Percentiles rank a stretch among this genome's conserved stretches.
Conservation (phyloP, 1,140 invertebrate genomes). For the Cotesia vestalis region DNA sequence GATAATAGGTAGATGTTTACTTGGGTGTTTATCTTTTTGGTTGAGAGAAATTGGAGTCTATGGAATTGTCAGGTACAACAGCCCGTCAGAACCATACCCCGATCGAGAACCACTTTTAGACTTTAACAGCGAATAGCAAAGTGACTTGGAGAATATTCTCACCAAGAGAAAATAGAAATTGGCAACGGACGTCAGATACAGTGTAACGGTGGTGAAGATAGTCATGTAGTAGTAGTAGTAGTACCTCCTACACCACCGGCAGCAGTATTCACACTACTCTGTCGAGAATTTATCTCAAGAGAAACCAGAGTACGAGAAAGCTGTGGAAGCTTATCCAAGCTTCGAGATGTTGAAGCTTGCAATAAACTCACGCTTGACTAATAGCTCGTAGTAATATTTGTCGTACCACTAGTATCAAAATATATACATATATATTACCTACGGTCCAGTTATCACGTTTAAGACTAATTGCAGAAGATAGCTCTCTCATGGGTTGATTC, state of each 20-base stretch:
- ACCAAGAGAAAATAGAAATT: constrained; percentile 37
- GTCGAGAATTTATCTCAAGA: constrained; percentile 33
- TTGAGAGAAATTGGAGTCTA: constrained; percentile 9
- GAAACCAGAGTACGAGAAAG: constrained; percentile 10
- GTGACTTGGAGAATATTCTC: constrained; percentile 31
- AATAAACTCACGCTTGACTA: constrained; percentile 32
- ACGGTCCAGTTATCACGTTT: constrained; percentile 34
- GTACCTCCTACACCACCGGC: neutral
- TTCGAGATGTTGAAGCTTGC: constrained; percentile 21
- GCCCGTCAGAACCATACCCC: constrained; percentile 6
- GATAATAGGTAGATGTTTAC: neutral
- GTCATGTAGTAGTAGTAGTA: neutral
- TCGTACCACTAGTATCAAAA: constrained; percentile 19
- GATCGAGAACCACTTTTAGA: constrained; percentile 47
- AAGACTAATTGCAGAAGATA: neutral
- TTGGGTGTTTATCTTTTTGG: constrained; percentile 1
- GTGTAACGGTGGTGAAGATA: constrained; percentile 32
- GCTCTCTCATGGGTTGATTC: constrained; percentile 26
- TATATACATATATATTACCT: constrained; percentile 21
- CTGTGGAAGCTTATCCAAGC: constrained; percentile 8
- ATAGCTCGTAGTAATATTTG: constrained; percentile 31
- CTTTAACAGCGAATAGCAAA: constrained; percentile 37
- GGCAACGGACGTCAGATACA: constrained; percentile 55
- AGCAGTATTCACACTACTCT: neutral
- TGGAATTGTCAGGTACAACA: constrained; percentile 36